Conservation (phyloP, 2,797 vertebrate species). For the Lepus townsendii region DNA sequence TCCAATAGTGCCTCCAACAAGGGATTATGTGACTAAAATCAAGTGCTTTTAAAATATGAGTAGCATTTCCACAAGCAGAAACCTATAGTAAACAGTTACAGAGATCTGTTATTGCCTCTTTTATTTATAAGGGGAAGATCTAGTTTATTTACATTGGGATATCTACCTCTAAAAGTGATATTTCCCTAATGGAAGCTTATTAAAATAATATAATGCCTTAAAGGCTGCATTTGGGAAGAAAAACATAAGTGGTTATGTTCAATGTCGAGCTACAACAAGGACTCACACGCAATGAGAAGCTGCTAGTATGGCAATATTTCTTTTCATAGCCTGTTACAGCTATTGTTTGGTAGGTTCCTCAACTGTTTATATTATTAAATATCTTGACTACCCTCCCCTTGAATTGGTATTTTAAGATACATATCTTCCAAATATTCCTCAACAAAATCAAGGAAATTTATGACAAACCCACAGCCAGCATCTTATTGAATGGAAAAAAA, state of each 20-base stretch:
- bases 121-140: neutral
- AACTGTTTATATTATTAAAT: neutral
- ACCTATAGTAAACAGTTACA: neutral
- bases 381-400: neutral
- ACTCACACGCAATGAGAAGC: fast-evolving
- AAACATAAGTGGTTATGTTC: neutral
- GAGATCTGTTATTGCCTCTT: neutral
- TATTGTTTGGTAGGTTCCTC: fast-evolving
- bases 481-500: no score
- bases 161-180: neutral
- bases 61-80: neutral
- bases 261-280: fast-evolving
- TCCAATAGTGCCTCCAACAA: neutral
- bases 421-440: no score
- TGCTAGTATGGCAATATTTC: fast-evolving
- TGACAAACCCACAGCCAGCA: no score
- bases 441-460: no score
- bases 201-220: neutral
- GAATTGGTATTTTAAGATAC: neutral
- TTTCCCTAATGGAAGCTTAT: neutral
- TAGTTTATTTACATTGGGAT: neutral
- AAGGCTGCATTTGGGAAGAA: no score
- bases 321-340: neutral
- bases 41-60: neutral
- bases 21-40: neutral